Conservation (phyloP, 2,113 vertebrate species). For the Procavia capensis region DNA sequence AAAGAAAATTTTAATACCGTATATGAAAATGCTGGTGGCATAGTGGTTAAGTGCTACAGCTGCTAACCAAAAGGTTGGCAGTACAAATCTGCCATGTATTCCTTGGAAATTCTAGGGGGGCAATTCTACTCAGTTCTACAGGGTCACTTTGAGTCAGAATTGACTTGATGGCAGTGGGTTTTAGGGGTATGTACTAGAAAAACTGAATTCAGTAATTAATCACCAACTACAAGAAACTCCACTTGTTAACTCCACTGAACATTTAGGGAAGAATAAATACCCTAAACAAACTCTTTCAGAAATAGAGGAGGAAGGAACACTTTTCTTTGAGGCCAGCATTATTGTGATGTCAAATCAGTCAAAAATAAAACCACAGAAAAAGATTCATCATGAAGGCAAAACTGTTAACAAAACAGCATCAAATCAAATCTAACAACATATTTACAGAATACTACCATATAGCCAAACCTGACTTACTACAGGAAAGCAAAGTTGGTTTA, state of each 20-base stretch:
- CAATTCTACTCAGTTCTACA: too few relatives aligned
- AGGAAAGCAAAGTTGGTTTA: conserved; percentile 14
- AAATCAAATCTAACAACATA: neutral
- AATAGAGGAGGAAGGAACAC: neutral
- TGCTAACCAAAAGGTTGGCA: too few relatives aligned
- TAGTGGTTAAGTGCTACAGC: too few relatives aligned
- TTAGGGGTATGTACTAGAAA: neutral
- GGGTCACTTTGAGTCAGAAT: too few relatives aligned
- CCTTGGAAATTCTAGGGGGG: too few relatives aligned
- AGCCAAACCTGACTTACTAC: neutral
- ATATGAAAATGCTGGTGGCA: too few relatives aligned
- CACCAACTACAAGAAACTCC: conserved; percentile 21
- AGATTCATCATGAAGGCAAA: neutral
- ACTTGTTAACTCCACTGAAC: neutral
- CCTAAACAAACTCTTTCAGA: neutral
- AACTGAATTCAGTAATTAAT: conserved; percentile 2
- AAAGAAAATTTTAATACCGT: neutral
- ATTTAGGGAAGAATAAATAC: too few relatives aligned
- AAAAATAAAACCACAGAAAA: conserved; percentile 20
- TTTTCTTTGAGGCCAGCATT: neutral
- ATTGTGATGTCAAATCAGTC: neutral
- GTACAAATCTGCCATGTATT: too few relatives aligned
- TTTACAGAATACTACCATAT: neutral
- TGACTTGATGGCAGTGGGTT: too few relatives aligned
- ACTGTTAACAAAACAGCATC: too few relatives aligned